Base-by-base conservation (phyloP, 1,140 invertebrate genomes). In the Caligus rogercresseyi region DNA sequence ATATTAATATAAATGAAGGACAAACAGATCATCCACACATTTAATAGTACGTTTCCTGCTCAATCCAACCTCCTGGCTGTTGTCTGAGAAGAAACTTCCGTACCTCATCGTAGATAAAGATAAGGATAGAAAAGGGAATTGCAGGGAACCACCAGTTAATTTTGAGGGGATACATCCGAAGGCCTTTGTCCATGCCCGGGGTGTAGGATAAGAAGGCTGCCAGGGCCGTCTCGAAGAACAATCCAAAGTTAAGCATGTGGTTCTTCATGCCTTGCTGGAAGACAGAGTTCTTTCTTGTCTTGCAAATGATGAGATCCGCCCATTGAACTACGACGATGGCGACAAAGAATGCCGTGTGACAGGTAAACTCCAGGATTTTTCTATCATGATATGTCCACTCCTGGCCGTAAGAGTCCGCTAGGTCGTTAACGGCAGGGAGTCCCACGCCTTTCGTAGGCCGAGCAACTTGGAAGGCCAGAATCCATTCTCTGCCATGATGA, bases 11-110 rank as follows among this genome's bases (percentile, higher is more conserved):
- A n/a, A n/a, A n/a, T n/a, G n/a, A n/a, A n/a, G n/a, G n/a, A n/a
- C n/a, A n/a, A n/a, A n/a, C n/a, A n/a, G n/a, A n/a, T n/a, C n/a
- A n/a, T n/a, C n/a, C n/a, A n/a, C n/a, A n/a, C n/a, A n/a, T n/a
- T 73, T 76, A 87, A 72, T 85, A 88, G 70, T 88, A 89, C 52
- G 86, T 89, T 73, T 89, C 85, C 61, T 74, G 71, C 69, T 85
- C 82, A 21, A 89, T 77, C 76, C 83, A 85, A 26, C 85, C 83
- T 25, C 80, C 81, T n/a, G 68, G 68, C 31, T 75, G 76, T 53
- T 72, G 72, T 67, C 86, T 76, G 26, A 89, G 74, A 58, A 80
- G 74, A 65, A 76, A 81, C 66, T 83, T 80, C 65, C 86, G 76
- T 15, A 76, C 67, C 74, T 91, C 80, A 71, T 91, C 87, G 69